These are phyloP conservation scores for Oreochromis tanganicae DNA, from an alignment of 2,113 vertebrate genomes.

Conservation along the genomic window DNA sequence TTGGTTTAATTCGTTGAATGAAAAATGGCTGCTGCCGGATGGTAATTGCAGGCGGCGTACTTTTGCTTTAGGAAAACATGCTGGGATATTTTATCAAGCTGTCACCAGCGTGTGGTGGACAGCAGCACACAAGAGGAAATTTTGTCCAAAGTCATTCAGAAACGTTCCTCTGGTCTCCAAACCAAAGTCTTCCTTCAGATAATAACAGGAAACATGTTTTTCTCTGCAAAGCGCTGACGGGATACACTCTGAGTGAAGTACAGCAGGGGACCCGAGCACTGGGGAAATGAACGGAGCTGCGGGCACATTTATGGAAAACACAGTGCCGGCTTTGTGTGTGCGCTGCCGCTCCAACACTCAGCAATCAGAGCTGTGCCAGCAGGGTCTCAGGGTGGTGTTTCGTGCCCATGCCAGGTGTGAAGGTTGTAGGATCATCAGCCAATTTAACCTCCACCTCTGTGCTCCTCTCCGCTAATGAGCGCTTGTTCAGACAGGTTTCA, in stretches of 20 bases:
- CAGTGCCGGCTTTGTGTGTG: not conserved
- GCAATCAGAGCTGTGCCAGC: constrained; percentile 14
- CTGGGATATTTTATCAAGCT: not conserved
- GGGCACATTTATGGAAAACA: not conserved
- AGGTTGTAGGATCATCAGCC: not conserved
- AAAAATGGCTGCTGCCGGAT: not conserved
- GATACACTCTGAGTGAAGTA: not conserved
- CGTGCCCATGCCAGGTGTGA: not conserved
- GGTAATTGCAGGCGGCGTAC: not conserved
- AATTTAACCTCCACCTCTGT: not conserved
- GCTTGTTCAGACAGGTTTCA: not conserved
- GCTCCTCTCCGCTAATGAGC: not conserved
- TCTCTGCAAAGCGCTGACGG: not conserved
- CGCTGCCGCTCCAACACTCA: not conserved
- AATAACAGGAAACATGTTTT: not conserved
- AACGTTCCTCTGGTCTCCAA: not conserved
- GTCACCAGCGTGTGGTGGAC: not conserved
- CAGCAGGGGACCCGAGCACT: not conserved
- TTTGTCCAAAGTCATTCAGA: not conserved
- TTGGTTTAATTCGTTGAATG: constrained; percentile 1
- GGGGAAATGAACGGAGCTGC: not conserved
- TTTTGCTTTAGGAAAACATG: not conserved
- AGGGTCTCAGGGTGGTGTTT: not conserved
- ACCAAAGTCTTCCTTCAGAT: not conserved
- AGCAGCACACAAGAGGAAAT: not conserved